Evolutionary conservation across 2,113 vertebrate genomes (phyloP).

Genomic region (Bungarus multicinctus): DNA sequence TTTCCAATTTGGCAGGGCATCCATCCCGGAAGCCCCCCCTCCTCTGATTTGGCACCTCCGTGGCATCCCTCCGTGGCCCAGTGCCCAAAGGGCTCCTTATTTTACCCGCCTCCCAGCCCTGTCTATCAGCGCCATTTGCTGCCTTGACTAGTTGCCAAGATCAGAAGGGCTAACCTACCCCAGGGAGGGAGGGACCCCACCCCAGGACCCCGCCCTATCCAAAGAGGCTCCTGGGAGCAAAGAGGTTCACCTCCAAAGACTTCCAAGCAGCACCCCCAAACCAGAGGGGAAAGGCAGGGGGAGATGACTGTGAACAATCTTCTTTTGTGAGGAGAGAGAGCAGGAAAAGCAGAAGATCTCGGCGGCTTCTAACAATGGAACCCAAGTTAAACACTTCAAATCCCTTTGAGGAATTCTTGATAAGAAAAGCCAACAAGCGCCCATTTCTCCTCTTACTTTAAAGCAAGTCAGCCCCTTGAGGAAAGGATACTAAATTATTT

Average conservation of each 20-base stretch:
- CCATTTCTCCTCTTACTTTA: background rate
- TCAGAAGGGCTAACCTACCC: slow-evolving; percentile 60
- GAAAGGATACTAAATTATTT: background rate
- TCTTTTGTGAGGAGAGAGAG: background rate
- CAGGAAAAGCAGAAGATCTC: background rate
- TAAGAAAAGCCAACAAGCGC: background rate
- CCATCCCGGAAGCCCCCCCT: background rate
- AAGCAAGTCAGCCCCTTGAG: background rate
- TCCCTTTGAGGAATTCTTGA: background rate
- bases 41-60: background rate
- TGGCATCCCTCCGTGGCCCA: background rate
- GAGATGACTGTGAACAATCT: background rate
- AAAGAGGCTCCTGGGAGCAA: background rate
- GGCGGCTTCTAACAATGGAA: background rate
- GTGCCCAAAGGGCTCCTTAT: slow-evolving; percentile 13
- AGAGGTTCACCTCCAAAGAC: background rate
- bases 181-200: slow-evolving; percentile 53
- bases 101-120: slow-evolving; percentile 21
- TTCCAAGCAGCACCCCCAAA: background rate
- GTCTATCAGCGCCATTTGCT: slow-evolving; percentile 78
- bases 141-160: slow-evolving; percentile 81
- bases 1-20: background rate
- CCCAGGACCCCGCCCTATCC: slow-evolving; percentile 37
- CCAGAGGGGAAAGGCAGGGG: background rate
- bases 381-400: background rate